A percentile compares a stretch with the other conserved stretches of the same genome.
Evolutionary conservation across 2,797 vertebrate species (phyloP).

Genomic region (Hippocampus kuda): DNA sequence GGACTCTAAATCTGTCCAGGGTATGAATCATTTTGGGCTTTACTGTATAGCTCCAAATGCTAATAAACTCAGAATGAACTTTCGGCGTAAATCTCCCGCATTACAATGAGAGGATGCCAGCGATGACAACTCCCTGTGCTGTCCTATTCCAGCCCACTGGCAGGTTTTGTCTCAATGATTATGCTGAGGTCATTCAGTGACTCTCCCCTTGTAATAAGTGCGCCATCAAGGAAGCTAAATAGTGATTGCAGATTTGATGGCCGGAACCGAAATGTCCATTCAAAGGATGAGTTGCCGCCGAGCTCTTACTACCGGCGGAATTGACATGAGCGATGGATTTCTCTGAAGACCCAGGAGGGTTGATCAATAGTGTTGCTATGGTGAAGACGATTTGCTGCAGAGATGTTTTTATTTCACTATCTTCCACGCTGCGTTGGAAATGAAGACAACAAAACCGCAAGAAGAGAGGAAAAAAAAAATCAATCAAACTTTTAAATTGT

Average conservation of each 20-base stretch:
- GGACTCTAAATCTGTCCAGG: background rate
- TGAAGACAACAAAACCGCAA: slow-evolving; percentile 50
- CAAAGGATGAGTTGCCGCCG: slow-evolving; percentile 47
- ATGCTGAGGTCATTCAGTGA: slow-evolving; percentile 38
- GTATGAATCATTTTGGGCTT: background rate
- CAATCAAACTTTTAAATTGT: slow-evolving; percentile 47
- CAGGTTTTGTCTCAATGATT: slow-evolving; percentile 26
- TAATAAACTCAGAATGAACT: slow-evolving; percentile 2
- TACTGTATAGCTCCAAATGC: background rate
- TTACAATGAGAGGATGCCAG: background rate
- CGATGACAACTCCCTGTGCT: slow-evolving; percentile 3
- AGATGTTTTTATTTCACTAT: slow-evolving; percentile 62
- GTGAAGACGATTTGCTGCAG: slow-evolving; percentile 59
- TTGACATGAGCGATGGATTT: slow-evolving; percentile 61
- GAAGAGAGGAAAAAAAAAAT: slow-evolving; percentile 43
- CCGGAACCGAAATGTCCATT: slow-evolving; percentile 52
- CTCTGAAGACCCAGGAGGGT: slow-evolving; percentile 54
- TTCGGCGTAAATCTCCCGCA: background rate
- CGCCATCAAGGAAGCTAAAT: slow-evolving; percentile 50
- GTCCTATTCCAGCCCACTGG: slow-evolving; percentile 13
- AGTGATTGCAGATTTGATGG: slow-evolving; percentile 56
- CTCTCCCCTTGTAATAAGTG: slow-evolving; percentile 55
- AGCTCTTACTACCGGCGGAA: slow-evolving; percentile 59
- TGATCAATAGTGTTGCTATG: slow-evolving; percentile 68
- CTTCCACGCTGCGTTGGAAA: slow-evolving; percentile 57